Conservation (phyloP, 2,888 invertebrate genomes). For the Polydrusus cervinus region DNA sequence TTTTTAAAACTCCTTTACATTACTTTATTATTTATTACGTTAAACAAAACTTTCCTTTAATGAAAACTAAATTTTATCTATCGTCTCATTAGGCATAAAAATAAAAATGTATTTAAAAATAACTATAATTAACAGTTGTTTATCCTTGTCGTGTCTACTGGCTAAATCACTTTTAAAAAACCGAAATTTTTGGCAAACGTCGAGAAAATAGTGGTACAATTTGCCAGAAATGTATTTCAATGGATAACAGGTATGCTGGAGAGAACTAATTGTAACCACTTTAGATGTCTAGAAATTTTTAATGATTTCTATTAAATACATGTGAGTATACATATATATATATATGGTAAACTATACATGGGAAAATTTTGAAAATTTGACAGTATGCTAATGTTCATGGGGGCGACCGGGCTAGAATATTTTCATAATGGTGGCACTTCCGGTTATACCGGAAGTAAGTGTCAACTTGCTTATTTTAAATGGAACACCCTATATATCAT, state of each 20-base stretch:
- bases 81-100: constrained; percentile 15
- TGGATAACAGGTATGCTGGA: constrained; percentile 7
- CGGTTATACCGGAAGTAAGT: too few species aligned
- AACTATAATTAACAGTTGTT: constrained; percentile 22
- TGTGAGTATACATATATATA: too few species aligned
- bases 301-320: too few species aligned
- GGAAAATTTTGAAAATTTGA: too few species aligned
- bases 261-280: not conserved
- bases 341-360: too few species aligned
- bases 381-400: too few species aligned
- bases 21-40: too few species aligned
- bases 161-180: constrained; percentile 21
- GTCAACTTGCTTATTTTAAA: too few species aligned
- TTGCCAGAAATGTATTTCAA: constrained; percentile 31
- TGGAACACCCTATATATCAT: too few species aligned
- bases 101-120: constrained; percentile 21
- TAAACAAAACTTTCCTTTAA: not conserved
- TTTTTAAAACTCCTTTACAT: too few species aligned
- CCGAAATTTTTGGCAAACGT: constrained; percentile 29
- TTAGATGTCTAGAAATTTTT: not conserved
- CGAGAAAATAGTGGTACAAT: constrained; percentile 10
- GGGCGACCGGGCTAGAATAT: too few species aligned
- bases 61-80: not conserved
- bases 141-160: constrained; percentile 22
- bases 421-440: too few species aligned